These are phyloP conservation scores for Stegastes partitus DNA, from an alignment of 2,113 vertebrate species.

Conservation along the genomic window DNA sequence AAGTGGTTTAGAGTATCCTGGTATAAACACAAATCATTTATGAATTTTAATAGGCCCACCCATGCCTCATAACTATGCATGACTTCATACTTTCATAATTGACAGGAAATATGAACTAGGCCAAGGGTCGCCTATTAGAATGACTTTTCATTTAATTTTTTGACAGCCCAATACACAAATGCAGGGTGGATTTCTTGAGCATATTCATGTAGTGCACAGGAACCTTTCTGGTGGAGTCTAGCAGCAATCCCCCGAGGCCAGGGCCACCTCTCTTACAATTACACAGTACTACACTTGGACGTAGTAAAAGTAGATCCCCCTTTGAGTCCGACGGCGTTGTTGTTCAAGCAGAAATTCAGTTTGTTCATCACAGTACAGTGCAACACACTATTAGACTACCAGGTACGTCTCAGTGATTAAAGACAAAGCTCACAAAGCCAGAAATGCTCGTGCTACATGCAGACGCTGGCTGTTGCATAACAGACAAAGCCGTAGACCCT, in stretches of 20 bases:
- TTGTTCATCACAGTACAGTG: conserved; percentile 38
- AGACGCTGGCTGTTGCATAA: conserved; percentile 2
- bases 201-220: conserved; percentile 85
- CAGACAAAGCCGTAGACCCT: conserved; percentile 14
- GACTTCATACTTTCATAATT: conserved; percentile 98
- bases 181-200: conserved; percentile 88
- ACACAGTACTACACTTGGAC: conserved; percentile 67
- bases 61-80: conserved; percentile 99
- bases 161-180: conserved; percentile 95
- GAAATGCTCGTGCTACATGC: conserved; percentile 9
- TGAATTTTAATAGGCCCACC: conserved; percentile 96
- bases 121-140: conserved; percentile 99
- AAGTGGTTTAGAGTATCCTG: conserved; percentile 79
- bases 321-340: conserved; percentile 19
- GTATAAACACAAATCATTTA: conserved; percentile 96
- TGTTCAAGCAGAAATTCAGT: conserved; percentile 30
- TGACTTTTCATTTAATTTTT: conserved; percentile 99
- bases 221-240: conserved; percentile 76
- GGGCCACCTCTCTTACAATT: conserved; percentile 79
- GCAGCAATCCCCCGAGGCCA: conserved; percentile 75
- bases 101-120: conserved; percentile 99
- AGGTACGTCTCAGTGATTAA: conserved; percentile 26
- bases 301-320: conserved; percentile 53
- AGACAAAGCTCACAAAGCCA: conserved; percentile 17
- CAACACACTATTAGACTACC: background rate